These are phyloP conservation scores for Caenorhabditis doughertyi DNA, from an alignment of 2,888 invertebrate species.

Conservation along the genomic window DNA sequence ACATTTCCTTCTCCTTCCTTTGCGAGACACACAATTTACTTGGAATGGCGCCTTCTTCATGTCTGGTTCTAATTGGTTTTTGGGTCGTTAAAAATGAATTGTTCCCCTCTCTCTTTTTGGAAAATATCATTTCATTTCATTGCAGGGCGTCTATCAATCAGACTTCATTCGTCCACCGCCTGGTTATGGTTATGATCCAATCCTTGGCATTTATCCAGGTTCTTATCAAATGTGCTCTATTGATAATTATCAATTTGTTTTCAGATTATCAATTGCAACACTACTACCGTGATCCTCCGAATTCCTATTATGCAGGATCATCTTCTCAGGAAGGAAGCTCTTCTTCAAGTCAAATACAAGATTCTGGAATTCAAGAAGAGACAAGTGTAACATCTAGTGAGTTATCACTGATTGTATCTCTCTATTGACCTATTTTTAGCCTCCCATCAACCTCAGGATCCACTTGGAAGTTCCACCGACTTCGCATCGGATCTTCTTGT, in stretches of 20 bases:
- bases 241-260: background rate
- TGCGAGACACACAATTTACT: too few relatives aligned
- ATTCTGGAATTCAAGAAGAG: too few relatives aligned
- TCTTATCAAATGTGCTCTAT: background rate
- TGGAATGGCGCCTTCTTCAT: too few relatives aligned
- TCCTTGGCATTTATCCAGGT: constrained; percentile 45
- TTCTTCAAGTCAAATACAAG: too few relatives aligned
- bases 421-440: too few relatives aligned
- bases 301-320: background rate
- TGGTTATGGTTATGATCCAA: constrained; percentile 28
- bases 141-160: background rate
- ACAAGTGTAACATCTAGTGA: too few relatives aligned
- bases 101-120: too few relatives aligned
- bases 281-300: background rate
- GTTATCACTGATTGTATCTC: too few relatives aligned
- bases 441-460: background rate
- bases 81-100: too few relatives aligned
- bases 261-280: constrained; percentile 39
- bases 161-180: constrained; percentile 3
- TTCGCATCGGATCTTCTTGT: constrained; percentile 24
- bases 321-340: too few relatives aligned
- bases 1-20: too few relatives aligned
- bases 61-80: too few relatives aligned
- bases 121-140: background rate
- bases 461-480: background rate